Base-by-base conservation (phyloP, 2,113 vertebrate species). In the Colistium nudipinnis region DNA sequence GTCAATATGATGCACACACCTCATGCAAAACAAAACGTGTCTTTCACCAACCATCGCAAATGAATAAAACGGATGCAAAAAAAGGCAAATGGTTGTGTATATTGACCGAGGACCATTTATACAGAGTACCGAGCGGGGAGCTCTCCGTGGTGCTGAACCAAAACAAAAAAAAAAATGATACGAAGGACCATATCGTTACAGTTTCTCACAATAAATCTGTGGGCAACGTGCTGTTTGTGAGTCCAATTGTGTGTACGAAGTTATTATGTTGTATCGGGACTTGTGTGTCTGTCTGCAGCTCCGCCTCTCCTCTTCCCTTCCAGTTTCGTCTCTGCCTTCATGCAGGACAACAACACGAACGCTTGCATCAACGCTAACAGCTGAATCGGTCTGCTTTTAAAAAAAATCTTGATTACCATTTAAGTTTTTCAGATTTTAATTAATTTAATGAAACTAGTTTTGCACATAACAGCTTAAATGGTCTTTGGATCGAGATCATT, bases 121-220 rank as follows among this genome's bases (percentile, higher is more conserved):
- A n/a, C 3, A 22, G 13, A 43, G 11, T 53, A 11, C 11, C 4
- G 10, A 0, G 1, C 6, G 6, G 4, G 45, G 49, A 71, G 73
- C 65, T 90, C 14, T 78, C 75, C 57, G 4, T 49, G 78, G 83
- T 83, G 59, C 82, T 87, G 75, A 44, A 72, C 1, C 12, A 19
- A 4, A 62, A 35, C 19, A 4, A 20, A 47, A 33, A 24, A 44
- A 56, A n/a, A n/a, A n/a, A n/a, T n/a, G n/a, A n/a, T n/a, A n/a
- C 0, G 13, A 20, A 28, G 0, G 3, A 31, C 17, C 35, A 0
- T 12, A 14, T 36, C n/a, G n/a, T 56, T 35, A 6, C 10, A 22
- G 39, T 28, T 49, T 9, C 0, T 33, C 31, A 4, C 9, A 33
- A 33, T 14, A 17, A 7, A 2, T 14, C n/a, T 22, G 27, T 49